Base-by-base conservation (phyloP, 2,888 invertebrate species). In the Polydrusus pterygomalis region DNA sequence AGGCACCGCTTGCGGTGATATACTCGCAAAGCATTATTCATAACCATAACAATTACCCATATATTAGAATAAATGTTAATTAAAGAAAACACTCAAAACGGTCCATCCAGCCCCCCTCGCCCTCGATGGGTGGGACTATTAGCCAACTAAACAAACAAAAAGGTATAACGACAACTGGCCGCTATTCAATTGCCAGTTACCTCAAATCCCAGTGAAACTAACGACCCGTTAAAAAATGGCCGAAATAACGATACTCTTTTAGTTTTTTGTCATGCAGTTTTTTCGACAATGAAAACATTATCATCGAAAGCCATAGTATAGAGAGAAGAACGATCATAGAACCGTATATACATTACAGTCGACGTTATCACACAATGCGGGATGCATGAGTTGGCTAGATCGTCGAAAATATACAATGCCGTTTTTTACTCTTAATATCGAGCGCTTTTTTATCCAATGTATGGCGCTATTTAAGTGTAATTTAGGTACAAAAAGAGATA, bases 271-370 rank as follows among this genome's bases (percentile, higher is more conserved):
- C 2, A 11, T 17, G 58, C 58, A 60, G 38, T 60, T 60, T 60
- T 47, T 60, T 60, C 58, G 38, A 60, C 58, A 38, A 18, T 60
- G 34, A 60, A 60, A 60, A 60, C 38, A 60, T 60, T 60, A 60
- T 60, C 58, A 60, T 60, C 58, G 38, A 38, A 18, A 38, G 38
- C 58, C 58, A 30, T 60, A 60, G 58, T 38, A 30, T 60, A 60
- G 58, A 60, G 38, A 60, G 58, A 60, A 15, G 38, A 38, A 30
- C 17, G 40, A 60, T 60, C 58, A 38, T 38, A 60, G 58, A 38
- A 38, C 58, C 58, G 56, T 56, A 56, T 56, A 56, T 30, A 20
- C n/a, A n/a, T n/a, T n/a, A n/a, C 51, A 56, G 8, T 38, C 11
- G 30, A 17, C 58, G 58, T 38, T 60, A 60, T 60, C 58, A 60